Evolutionary conservation across 2,888 invertebrate genomes (phyloP).

Genomic region (Perdita meconis): DNA sequence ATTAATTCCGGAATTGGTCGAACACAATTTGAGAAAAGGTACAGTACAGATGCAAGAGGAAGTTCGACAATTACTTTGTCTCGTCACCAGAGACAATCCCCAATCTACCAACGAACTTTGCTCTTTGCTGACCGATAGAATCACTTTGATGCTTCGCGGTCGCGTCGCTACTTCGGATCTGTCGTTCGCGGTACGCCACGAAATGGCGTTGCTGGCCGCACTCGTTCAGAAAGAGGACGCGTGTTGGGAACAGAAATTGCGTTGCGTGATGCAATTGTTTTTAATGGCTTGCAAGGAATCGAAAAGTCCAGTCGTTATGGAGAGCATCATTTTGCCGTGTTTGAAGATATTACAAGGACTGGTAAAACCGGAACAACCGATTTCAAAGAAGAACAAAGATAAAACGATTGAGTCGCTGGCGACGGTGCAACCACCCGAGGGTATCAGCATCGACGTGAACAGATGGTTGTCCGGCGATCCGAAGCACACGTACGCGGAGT

Average conservation of each 20-base stretch:
- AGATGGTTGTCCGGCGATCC: slow-evolving; percentile 91
- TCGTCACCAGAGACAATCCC: slow-evolving; percentile 94
- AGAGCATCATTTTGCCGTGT: slow-evolving; percentile 96
- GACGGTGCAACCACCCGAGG: slow-evolving; percentile 86
- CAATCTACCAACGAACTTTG: slow-evolving; percentile 94
- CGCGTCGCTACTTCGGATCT: slow-evolving; percentile 91
- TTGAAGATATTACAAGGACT: slow-evolving; percentile 94
- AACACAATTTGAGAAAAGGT: slow-evolving; percentile 95
- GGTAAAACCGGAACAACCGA: slow-evolving; percentile 88
- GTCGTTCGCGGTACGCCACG: slow-evolving; percentile 92
- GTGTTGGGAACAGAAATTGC: slow-evolving; percentile 97
- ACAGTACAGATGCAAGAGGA: slow-evolving; percentile 94
- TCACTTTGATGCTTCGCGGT: slow-evolving; percentile 92
- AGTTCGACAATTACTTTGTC: slow-evolving; percentile 94
- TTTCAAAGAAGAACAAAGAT: slow-evolving; percentile 85
- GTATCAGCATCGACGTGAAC: slow-evolving; percentile 89
- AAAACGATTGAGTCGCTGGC: slow-evolving; percentile 85
- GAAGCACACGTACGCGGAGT: slow-evolving; percentile 89
- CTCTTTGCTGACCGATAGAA: slow-evolving; percentile 91
- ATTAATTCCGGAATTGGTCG: slow-evolving; percentile 94
- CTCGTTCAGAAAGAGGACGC: slow-evolving; percentile 96
- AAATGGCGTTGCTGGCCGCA: slow-evolving; percentile 94
- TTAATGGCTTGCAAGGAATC: slow-evolving; percentile 91
- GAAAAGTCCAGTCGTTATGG: slow-evolving; percentile 94
- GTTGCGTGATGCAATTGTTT: slow-evolving; percentile 95